Conservation (phyloP, 2,797 vertebrate species). For the Eulemur mongoz region DNA sequence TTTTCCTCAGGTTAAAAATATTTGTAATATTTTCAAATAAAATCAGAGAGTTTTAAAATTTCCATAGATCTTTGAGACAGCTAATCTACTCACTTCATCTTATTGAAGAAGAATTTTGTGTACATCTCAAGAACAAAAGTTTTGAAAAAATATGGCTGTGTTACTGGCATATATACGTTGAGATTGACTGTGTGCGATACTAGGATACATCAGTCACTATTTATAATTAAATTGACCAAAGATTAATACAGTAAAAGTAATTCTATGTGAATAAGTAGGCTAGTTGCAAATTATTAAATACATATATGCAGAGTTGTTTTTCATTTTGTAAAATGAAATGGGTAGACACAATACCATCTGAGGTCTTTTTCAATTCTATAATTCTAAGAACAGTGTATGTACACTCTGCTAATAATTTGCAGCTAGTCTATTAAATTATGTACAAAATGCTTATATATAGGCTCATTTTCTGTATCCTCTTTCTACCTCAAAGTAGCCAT, state of each 20-base stretch:
- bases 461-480: not conserved
- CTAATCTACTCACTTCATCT: not conserved
- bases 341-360: not conserved
- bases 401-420: not conserved
- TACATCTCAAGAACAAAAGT: not conserved
- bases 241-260: not conserved
- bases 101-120: not conserved
- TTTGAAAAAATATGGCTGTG: not conserved
- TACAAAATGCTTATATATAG: not conserved
- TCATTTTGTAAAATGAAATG: not conserved
- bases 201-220: not conserved
- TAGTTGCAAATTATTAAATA: not conserved
- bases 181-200: not conserved
- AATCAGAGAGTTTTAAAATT: constrained; percentile 1
- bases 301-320: not conserved
- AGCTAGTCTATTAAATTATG: not conserved
- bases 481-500: not conserved
- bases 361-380: not conserved
- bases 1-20: not conserved
- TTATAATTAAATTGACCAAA: not conserved
- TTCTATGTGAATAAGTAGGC: not conserved
- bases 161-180: not conserved
- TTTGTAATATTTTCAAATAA: not conserved
- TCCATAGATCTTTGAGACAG: not conserved
- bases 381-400: not conserved